These are phyloP conservation scores for Acropora tenuis DNA, from an alignment of 64 coral and sea anemone genomes.

Conservation along the genomic window DNA sequence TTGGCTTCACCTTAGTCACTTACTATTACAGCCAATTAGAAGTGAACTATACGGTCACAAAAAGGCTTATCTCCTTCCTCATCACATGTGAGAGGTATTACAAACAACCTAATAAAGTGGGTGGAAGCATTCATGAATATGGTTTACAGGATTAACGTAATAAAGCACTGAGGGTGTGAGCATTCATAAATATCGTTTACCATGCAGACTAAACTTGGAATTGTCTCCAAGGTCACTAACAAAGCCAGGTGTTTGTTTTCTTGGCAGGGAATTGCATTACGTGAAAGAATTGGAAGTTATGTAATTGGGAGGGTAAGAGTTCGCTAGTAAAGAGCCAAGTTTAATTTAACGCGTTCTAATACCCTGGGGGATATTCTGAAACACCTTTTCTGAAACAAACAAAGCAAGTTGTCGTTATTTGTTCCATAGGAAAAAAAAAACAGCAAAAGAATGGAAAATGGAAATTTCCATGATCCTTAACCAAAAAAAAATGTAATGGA, in stretches of 20 bases:
- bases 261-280: background rate
- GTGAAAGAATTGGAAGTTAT: conserved; percentile 1
- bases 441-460: background rate
- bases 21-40: background rate
- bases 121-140: conserved; percentile 7
- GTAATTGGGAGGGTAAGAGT: conserved; percentile 9
- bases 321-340: background rate
- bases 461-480: conserved; percentile 6
- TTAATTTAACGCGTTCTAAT: conserved; percentile 10
- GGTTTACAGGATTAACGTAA: background rate
- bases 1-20: conserved; percentile 3
- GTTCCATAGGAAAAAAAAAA: background rate
- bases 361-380: conserved; percentile 7
- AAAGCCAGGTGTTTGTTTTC: conserved; percentile 5
- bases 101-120: conserved; percentile 5
- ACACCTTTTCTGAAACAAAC: conserved; percentile 6
- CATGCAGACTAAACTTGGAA: background rate
- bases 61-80: background rate
- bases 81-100: background rate
- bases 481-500: background rate
- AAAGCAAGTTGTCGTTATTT: conserved; percentile 6
- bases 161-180: background rate
- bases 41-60: background rate
- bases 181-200: conserved; percentile 11
- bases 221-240: conserved; percentile 2